phyloP scores from a whole-genome alignment of 2,113 vertebrate species.

The Hemiscyllium ocellatum region DNA sequence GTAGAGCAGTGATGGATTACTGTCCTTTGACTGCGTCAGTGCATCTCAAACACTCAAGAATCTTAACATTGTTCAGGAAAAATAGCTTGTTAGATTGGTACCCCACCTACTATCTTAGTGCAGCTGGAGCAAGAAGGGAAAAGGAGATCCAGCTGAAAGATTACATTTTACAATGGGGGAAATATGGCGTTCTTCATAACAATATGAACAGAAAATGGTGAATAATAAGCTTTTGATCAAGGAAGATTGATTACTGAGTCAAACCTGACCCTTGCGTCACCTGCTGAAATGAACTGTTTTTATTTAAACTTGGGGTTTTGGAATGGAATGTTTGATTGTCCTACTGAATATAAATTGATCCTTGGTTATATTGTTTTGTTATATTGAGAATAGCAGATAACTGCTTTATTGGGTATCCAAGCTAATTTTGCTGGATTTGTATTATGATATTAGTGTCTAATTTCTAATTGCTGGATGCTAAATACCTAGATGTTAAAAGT shows the following conservation, averaged over 20 bases:
- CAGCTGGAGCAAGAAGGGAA: not conserved
- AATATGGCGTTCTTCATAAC: not conserved
- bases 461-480: no score
- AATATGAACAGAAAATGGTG: not conserved
- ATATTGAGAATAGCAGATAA: not conserved
- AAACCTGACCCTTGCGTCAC: not conserved
- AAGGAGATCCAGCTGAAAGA: not conserved
- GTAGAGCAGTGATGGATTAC: no score
- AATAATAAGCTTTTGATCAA: not conserved
- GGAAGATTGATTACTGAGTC: not conserved
- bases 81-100: no score
- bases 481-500: no score
- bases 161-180: not conserved
- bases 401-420: not conserved
- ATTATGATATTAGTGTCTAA: not conserved
- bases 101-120: no score
- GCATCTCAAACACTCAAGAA: no score
- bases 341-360: not conserved
- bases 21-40: no score
- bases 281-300: not conserved
- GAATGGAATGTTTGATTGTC: not conserved
- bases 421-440: not conserved
- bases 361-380: not conserved
- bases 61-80: no score
- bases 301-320: not conserved